Evolutionary conservation across 2,888 invertebrate species (phyloP).

Genomic region (Heliconius hortense): DNA sequence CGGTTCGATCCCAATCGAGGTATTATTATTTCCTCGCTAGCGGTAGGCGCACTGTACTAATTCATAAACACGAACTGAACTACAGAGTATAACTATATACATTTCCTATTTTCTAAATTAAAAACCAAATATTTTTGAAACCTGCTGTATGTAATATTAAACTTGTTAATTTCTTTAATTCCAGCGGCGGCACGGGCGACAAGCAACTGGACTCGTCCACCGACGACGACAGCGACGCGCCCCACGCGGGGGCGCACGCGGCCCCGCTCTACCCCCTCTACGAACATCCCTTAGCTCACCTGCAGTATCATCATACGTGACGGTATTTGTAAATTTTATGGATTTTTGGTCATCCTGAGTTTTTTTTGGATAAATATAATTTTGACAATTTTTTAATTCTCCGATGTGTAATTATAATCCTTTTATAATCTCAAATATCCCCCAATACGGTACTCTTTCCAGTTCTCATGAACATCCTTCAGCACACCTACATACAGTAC

Average conservation of each 20-base stretch:
- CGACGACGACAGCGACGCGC: constrained; percentile 74
- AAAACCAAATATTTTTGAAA: too few species aligned
- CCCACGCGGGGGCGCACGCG: constrained; percentile 54
- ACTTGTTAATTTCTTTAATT: constrained; percentile 41
- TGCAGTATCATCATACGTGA: constrained; percentile 76
- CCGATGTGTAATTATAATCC: too few species aligned
- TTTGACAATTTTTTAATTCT: background rate
- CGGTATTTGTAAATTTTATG: background rate
- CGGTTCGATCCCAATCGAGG: too few species aligned
- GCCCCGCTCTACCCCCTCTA: constrained; percentile 71
- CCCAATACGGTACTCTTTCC: too few species aligned
- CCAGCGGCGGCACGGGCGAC: constrained; percentile 69
- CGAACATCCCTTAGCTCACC: constrained; percentile 71
- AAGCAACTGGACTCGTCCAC: constrained; percentile 75
- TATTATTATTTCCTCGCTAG: too few species aligned
- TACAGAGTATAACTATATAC: too few species aligned
- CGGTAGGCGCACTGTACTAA: too few species aligned
- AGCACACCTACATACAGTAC: background rate
- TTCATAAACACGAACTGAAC: too few species aligned
- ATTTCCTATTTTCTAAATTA: too few species aligned
- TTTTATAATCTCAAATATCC: too few species aligned
- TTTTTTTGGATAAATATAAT: background rate
- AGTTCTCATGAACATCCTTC: background rate
- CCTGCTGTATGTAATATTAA: background rate
- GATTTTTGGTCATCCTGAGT: background rate